phyloP scores from a whole-genome alignment of 1,140 invertebrate genomes.

The Bombus confusus region DNA sequence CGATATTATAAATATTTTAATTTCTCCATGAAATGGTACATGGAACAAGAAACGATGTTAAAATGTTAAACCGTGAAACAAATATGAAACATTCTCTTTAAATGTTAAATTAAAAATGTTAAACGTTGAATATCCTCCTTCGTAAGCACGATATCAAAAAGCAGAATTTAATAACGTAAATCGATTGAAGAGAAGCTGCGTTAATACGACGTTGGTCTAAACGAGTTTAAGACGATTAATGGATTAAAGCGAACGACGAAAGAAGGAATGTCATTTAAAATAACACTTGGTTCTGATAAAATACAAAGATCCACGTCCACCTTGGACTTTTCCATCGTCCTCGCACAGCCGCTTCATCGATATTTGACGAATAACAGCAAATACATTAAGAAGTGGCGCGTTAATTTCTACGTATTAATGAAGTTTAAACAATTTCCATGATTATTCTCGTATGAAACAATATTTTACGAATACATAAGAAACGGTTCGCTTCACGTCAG shows the following conservation, averaged over 20 bases:
- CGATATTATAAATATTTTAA: too few relatives aligned
- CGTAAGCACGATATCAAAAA: neutral
- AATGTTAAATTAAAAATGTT: neutral
- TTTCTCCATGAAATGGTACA: too few relatives aligned
- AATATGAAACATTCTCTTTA: too few relatives aligned
- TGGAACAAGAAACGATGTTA: too few relatives aligned
- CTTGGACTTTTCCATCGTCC: conserved; percentile 1
- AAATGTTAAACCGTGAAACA: too few relatives aligned
- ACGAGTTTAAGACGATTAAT: neutral
- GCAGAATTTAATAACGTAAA: neutral
- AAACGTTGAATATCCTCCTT: neutral
- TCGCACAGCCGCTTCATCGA: neutral
- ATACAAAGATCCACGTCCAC: neutral
- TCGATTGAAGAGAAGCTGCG: neutral
- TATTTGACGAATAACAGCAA: neutral
- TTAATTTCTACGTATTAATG: neutral
- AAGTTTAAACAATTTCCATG: neutral
- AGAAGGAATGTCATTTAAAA: neutral
- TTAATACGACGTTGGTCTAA: neutral
- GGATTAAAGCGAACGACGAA: neutral
- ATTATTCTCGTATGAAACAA: neutral
- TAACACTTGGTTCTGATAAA: neutral
- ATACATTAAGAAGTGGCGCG: neutral
- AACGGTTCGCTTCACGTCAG: neutral
- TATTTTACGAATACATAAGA: conserved; percentile 23